A percentile compares a stretch with the other conserved stretches of the same genome.
These are phyloP conservation scores for Aurelia sp. DNA, from an alignment of 30 jellyfish, hydroid and myxozoan genomes.

Conservation along the genomic window DNA sequence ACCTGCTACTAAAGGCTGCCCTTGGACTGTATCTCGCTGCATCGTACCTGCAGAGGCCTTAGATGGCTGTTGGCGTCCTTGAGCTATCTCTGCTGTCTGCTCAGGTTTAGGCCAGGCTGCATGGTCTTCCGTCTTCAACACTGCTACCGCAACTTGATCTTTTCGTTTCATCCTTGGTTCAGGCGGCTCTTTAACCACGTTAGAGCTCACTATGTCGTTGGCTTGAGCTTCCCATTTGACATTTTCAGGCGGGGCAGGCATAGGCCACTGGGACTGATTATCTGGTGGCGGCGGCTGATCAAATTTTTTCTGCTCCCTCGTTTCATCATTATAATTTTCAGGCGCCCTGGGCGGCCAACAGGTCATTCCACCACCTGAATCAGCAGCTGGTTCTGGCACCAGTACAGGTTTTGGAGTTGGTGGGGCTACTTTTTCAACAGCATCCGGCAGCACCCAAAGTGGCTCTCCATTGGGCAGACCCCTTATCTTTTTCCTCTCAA, in stretches of 20 bases:
- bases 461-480: neutral
- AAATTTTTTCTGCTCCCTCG: slow-evolving; percentile 6
- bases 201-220: neutral
- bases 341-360: slow-evolving; percentile 90
- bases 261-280: slow-evolving; percentile 13
- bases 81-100: neutral
- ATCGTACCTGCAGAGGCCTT: too few relatives aligned
- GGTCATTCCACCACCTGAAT: slow-evolving; percentile 1
- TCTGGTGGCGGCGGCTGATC: slow-evolving; percentile 2
- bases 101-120: neutral
- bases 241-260: slow-evolving; percentile 58
- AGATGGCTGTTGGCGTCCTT: neutral
- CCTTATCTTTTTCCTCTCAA: neutral
- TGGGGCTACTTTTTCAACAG: neutral
- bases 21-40: too few relatives aligned
- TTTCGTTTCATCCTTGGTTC: too few relatives aligned
- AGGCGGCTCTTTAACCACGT: too few relatives aligned
- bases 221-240: slow-evolving; percentile 1
- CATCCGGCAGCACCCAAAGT: slow-evolving; percentile 1
- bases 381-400: neutral
- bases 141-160: too few relatives aligned
- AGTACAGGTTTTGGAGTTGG: neutral
- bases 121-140: neutral
- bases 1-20: too few relatives aligned
- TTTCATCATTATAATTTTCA: slow-evolving; percentile 24